Evolutionary conservation across 2,888 invertebrate species (phyloP).

Genomic region (Sycophila texana): DNA sequence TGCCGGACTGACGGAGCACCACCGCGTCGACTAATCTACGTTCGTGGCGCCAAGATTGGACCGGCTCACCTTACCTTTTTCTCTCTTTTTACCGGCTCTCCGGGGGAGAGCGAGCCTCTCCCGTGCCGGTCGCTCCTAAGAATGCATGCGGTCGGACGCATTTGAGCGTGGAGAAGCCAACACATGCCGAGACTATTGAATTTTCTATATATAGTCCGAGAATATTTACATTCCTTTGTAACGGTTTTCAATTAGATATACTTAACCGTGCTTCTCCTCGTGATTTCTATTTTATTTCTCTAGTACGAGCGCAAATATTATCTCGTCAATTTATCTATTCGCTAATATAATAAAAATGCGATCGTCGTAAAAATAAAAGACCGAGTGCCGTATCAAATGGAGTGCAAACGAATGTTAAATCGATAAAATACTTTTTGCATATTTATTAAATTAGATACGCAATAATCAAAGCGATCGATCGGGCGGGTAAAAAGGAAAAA

Average conservation of each 20-base stretch:
- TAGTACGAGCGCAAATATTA: too few species aligned
- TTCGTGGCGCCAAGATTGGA: constrained; percentile 54
- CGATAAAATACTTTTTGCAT: background rate
- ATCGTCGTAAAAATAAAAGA: too few species aligned
- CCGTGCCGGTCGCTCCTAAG: background rate
- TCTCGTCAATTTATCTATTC: too few species aligned
- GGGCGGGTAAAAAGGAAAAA: background rate
- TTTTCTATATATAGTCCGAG: background rate
- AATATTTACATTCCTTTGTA: background rate
- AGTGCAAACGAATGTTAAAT: background rate
- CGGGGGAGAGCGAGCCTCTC: background rate
- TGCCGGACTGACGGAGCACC: constrained; percentile 31
- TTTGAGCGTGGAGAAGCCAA: background rate
- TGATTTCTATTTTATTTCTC: too few species aligned
- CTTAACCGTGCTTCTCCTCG: too few species aligned
- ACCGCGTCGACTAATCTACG: constrained; percentile 48
- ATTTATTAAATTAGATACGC: constrained; percentile 7
- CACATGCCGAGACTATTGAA: background rate
- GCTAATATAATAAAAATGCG: too few species aligned
- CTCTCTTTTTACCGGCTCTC: background rate
- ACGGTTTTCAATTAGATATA: background rate
- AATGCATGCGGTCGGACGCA: background rate
- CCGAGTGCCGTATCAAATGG: too few species aligned
- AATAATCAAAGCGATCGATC: background rate
- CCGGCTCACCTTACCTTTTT: constrained; percentile 24